phyloP scores from a whole-genome alignment of 2,797 vertebrate species.

The Salmo trutta region DNA sequence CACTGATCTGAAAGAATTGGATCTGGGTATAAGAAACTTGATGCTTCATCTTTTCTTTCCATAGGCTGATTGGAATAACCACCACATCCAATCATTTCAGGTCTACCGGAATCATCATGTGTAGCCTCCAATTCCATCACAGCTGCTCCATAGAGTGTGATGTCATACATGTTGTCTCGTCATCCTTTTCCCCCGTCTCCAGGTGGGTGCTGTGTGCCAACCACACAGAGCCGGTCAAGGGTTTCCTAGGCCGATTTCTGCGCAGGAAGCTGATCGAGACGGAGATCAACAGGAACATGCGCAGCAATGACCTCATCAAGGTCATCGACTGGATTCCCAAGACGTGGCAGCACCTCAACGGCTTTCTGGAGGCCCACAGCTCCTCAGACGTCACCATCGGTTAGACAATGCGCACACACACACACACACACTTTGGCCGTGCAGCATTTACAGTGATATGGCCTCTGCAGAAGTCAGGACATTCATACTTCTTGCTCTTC shows the following conservation, averaged over 20 bases:
- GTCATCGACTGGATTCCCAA: conserved; percentile 99
- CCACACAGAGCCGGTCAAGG: conserved; percentile 95
- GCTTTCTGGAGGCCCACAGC: conserved; percentile 95
- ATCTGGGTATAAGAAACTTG: too few relatives aligned
- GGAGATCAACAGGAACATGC: conserved; percentile 89
- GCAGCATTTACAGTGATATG: too few relatives aligned
- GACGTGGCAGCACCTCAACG: conserved; percentile 96
- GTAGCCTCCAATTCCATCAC: background rate
- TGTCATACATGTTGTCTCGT: background rate
- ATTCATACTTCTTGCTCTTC: too few relatives aligned
- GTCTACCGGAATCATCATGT: background rate
- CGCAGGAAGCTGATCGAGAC: conserved; percentile 93
- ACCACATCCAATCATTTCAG: too few relatives aligned
- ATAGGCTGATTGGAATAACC: background rate
- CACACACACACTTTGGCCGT: background rate
- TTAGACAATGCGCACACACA: conserved; percentile 60
- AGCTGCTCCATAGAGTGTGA: background rate
- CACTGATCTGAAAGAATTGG: too few relatives aligned
- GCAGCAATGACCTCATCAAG: conserved; percentile 95
- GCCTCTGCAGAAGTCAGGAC: too few relatives aligned
- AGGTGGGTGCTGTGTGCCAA: conserved; percentile 98
- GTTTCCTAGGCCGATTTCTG: conserved; percentile 93
- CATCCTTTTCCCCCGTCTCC: background rate
- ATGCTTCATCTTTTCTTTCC: too few relatives aligned
- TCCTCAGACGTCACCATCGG: conserved; percentile 98